Conservation (phyloP, 2,888 invertebrate genomes). For the Perdita meconis region DNA sequence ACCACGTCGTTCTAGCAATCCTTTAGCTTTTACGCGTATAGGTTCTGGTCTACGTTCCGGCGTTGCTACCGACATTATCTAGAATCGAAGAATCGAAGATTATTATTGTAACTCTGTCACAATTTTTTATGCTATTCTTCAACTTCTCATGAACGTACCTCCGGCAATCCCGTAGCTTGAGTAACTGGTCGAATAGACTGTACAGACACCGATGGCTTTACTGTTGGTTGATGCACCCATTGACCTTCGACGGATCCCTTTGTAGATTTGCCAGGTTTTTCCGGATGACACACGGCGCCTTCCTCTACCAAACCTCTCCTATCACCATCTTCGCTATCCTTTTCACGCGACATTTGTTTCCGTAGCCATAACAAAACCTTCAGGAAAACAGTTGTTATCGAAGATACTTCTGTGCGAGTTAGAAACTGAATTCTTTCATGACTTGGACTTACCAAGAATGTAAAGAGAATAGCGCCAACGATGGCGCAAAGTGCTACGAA, state of each 20-base stretch:
- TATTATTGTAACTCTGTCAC: not conserved
- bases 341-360: slow-evolving; percentile 84
- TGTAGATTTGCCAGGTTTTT: slow-evolving; percentile 74
- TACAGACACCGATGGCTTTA: slow-evolving; percentile 59
- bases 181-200: slow-evolving; percentile 64
- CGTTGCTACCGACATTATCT: slow-evolving; percentile 76
- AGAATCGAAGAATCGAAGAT: not conserved
- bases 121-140: not conserved
- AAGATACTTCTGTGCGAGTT: not conserved
- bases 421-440: not conserved
- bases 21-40: slow-evolving; percentile 86
- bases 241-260: slow-evolving; percentile 79
- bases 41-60: slow-evolving; percentile 84
- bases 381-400: not conserved
- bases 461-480: slow-evolving; percentile 82
- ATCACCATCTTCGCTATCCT: slow-evolving; percentile 82
- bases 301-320: slow-evolving; percentile 83
- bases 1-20: slow-evolving; percentile 92
- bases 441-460: slow-evolving; percentile 80
- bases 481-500: slow-evolving; percentile 81
- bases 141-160: slow-evolving; percentile 60
- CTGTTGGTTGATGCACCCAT: slow-evolving; percentile 78
- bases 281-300: slow-evolving; percentile 74
- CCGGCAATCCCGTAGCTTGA: slow-evolving; percentile 71
- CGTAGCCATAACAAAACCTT: slow-evolving; percentile 83